Evolutionary conservation across 2,797 vertebrate genomes (phyloP).

Genomic region (Alouatta caraya): DNA sequence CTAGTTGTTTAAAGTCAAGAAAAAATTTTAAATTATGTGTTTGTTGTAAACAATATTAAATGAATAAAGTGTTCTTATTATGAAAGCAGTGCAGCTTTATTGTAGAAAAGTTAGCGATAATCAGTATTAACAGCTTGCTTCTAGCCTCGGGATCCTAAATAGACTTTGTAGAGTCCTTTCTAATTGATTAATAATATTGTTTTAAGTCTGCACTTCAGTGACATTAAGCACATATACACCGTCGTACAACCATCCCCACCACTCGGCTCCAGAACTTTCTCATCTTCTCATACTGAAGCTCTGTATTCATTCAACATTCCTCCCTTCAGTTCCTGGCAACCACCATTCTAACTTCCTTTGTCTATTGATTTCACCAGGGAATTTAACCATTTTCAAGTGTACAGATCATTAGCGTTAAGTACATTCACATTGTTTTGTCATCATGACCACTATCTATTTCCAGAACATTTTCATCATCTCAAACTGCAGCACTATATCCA

Average conservation of each 20-base stretch:
- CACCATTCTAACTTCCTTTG: background rate
- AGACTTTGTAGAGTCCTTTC: background rate
- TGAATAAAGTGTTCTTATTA: background rate
- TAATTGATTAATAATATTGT: background rate
- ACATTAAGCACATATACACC: background rate
- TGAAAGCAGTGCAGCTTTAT: background rate
- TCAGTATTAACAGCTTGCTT: conserved; percentile 14
- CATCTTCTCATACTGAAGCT: background rate
- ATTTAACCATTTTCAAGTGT: background rate
- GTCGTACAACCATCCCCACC: background rate
- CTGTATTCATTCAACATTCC: background rate
- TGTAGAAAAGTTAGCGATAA: conserved; percentile 8
- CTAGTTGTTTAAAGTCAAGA: conserved; percentile 25
- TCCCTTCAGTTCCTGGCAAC: background rate
- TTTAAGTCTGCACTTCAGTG: background rate
- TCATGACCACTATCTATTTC: background rate
- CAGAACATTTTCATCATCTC: background rate
- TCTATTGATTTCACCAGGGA: background rate
- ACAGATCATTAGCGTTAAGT: background rate
- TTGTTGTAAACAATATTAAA: background rate
- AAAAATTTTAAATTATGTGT: background rate
- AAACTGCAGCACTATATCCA: background rate
- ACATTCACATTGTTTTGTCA: background rate
- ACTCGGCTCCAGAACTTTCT: background rate
- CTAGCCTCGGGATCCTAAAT: background rate